phyloP scores from a whole-genome alignment of 2,113 vertebrate species.

The Dicaeum eximium region DNA sequence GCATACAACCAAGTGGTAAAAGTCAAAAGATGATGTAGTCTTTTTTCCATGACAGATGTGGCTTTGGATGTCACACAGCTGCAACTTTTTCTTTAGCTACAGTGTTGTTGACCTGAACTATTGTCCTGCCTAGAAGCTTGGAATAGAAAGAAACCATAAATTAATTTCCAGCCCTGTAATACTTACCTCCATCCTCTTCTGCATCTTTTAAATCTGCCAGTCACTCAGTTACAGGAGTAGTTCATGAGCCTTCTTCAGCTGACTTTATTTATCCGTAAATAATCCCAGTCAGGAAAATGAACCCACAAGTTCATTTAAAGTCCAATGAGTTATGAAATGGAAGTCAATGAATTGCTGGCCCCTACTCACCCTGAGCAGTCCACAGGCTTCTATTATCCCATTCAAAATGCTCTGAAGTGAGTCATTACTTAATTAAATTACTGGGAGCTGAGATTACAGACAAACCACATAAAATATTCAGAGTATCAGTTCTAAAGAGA shows the following conservation, averaged over 20 bases:
- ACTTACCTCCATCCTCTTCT: not conserved
- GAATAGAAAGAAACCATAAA: not conserved
- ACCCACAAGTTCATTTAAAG: not conserved
- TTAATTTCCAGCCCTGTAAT: not conserved
- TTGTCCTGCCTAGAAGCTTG: not conserved
- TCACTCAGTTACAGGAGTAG: not conserved
- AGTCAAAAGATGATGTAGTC: not conserved
- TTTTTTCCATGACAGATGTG: not conserved
- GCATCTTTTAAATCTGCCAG: not conserved
- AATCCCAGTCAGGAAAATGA: not conserved
- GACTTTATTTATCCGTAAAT: not conserved
- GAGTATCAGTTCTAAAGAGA: not conserved
- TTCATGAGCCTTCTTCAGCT: not conserved
- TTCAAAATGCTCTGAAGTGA: not conserved
- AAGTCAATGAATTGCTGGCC: not conserved
- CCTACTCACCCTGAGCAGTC: not conserved
- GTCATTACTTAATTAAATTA: slow-evolving; percentile 24
- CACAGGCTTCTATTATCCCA: not conserved
- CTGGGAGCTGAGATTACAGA: not conserved
- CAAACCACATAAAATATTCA: slow-evolving; percentile 9
- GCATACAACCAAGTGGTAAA: not conserved
- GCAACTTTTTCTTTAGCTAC: not conserved
- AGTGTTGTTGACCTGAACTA: rapidly evolving
- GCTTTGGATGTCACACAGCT: not conserved
- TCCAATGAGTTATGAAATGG: not conserved